Evolutionary conservation across 2,113 vertebrate species (phyloP), one percentile per base, ranked within the genome.

Genomic region (Tympanuchus pallidicinctus): DNA sequence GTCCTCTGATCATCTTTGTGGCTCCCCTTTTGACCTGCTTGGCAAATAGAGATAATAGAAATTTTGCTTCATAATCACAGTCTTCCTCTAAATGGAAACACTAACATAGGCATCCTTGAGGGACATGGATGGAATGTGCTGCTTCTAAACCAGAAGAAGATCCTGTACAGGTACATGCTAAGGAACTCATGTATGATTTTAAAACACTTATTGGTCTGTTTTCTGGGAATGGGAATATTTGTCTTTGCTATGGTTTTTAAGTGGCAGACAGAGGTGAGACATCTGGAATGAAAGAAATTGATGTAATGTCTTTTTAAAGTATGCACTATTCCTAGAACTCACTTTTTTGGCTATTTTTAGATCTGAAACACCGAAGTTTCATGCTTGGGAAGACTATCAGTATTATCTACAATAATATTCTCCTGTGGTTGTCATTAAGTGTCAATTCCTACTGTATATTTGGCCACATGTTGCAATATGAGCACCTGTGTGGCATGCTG

Each of bases 121-220:
- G 83, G 81, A 69, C 28, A 64, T 3, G 5, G 28, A 15, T 75
- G 30, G 66, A 91, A 84, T 25, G 25, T 50, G 42, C 36, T 70
- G 36, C 66, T 61, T 82, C 50, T 82, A 60, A 76, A 25, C 42
- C 34, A 66, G 42, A 14, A 59, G 75, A 92, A 87, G 63, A 67
- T 91, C 42, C 34, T 85, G 50, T 89, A 43, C 38, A 90, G 57
- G 69, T 52, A 48, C 60, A 82, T 25, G 12, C 38, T 64, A 47
- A 91, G 45, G 13, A 93, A 22, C 11, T 42, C 22, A n/a, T 83
- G 50, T 88, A 93, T 88, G 16, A 89, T 82, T 82, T 80, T 60
- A 28, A 28, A 89, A 32, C 52, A 25, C 56, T 59, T 45, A 43
- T 50, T 88, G 36, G 5, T 11, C 89, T 89, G 64, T 56, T 96